Conservation (phyloP, 2,797 vertebrate genomes). For the Brachymystax lenok region DNA sequence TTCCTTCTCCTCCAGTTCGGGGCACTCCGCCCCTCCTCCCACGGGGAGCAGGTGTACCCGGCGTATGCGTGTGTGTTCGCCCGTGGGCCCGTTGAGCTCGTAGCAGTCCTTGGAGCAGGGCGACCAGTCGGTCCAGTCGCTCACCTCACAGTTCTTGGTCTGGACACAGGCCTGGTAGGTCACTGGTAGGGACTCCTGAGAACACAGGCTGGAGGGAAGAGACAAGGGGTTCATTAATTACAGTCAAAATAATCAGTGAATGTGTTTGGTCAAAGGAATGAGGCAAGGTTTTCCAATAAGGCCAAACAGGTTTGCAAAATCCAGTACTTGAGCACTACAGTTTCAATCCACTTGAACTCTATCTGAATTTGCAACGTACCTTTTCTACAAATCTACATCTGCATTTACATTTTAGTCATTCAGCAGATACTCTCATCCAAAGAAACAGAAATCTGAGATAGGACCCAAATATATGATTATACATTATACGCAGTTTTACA, state of each 20-base stretch:
- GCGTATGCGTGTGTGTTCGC: slow-evolving; percentile 80
- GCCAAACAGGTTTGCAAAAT: not conserved
- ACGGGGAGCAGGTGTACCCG: slow-evolving; percentile 85
- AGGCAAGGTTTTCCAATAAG: not conserved
- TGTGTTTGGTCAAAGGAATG: not conserved
- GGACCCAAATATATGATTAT: slow-evolving; percentile 21
- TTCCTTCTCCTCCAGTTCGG: slow-evolving; percentile 85
- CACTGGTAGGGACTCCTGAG: slow-evolving; percentile 84
- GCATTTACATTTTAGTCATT: not conserved
- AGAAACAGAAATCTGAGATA: slow-evolving; percentile 6
- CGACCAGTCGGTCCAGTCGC: slow-evolving; percentile 91
- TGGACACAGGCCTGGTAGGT: slow-evolving; percentile 93
- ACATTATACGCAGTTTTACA: slow-evolving; percentile 14
- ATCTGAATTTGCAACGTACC: not conserved
- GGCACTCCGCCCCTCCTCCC: slow-evolving; percentile 83
- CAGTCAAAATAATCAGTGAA: not conserved
- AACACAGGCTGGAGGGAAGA: slow-evolving; percentile 81
- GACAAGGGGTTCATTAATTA: not conserved
- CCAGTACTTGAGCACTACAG: no score
- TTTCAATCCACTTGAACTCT: not conserved
- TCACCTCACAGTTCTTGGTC: slow-evolving; percentile 87
- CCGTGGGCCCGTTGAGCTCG: slow-evolving; percentile 78
- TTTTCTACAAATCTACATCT: not conserved
- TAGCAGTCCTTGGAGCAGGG: slow-evolving; percentile 89
- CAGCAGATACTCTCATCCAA: not conserved